Percentiles rank a stretch among this genome's conserved stretches.
These are phyloP conservation scores for Nemurella pictetii DNA, from an alignment of 2,888 invertebrate genomes.

Conservation along the genomic window DNA sequence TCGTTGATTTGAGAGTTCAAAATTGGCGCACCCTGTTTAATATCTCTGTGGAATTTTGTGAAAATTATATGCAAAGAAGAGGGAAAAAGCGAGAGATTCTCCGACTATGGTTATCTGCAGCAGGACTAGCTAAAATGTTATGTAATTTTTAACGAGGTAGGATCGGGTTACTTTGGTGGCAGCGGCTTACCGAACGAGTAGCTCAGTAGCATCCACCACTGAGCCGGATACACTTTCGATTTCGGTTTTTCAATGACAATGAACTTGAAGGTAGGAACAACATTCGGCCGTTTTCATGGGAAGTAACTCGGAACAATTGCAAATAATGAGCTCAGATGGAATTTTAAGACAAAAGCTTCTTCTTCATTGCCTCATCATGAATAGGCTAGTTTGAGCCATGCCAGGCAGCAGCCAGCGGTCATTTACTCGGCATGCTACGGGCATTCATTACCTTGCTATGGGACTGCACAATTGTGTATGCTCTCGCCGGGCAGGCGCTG, in stretches of 20 bases:
- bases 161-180: no score
- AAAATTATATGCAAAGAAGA: no score
- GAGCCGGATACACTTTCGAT: conserved; percentile 25
- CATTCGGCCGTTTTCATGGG: conserved; percentile 22
- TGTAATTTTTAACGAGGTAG: no score
- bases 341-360: neutral
- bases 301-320: conserved; percentile 21
- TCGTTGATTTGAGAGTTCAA: no score
- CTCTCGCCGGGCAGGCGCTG: neutral
- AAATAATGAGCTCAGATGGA: neutral
- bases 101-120: no score
- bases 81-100: no score
- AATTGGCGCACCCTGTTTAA: no score
- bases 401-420: no score
- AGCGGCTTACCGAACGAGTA: no score
- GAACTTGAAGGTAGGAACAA: neutral
- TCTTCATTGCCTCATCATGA: neutral
- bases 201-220: neutral
- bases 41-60: no score
- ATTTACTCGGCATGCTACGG: neutral
- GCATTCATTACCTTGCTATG: neutral
- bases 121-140: no score
- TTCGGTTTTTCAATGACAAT: conserved; percentile 20
- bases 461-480: neutral
- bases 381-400: neutral